Evolutionary conservation across 2,113 vertebrate species (phyloP).

Genomic region (Lepus timidus): DNA sequence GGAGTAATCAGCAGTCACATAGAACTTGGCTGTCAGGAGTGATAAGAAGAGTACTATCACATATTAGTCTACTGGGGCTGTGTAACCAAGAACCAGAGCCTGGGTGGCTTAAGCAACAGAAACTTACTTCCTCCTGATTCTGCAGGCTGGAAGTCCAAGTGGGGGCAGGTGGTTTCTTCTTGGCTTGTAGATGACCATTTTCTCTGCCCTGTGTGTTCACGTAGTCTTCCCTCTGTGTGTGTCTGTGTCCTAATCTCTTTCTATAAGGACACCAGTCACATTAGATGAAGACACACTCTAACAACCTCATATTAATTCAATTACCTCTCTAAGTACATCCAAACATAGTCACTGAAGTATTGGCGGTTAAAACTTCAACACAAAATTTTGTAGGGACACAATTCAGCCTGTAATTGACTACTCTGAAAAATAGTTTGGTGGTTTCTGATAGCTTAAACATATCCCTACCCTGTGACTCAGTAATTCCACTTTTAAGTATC

Average conservation of each 20-base stretch:
- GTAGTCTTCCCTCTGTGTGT: not conserved
- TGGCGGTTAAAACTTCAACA: not conserved
- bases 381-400: not conserved
- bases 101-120: not conserved
- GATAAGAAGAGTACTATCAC: no score
- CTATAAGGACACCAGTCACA: not conserved
- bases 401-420: not conserved
- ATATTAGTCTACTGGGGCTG: not conserved
- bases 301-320: not conserved
- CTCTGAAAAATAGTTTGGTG: not conserved
- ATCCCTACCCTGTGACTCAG: not conserved
- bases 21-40: not conserved
- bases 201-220: not conserved
- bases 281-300: not conserved
- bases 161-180: not conserved
- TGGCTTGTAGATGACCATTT: not conserved
- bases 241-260: not conserved
- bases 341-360: not conserved
- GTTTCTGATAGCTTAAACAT: slow-evolving; percentile 1
- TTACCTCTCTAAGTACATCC: not conserved
- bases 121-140: not conserved
- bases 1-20: not conserved
- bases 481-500: not conserved
- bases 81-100: no score
- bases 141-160: not conserved